phyloP scores from a whole-genome alignment of 2,888 invertebrate species.

The Eueremaeus valkanovi region DNA sequence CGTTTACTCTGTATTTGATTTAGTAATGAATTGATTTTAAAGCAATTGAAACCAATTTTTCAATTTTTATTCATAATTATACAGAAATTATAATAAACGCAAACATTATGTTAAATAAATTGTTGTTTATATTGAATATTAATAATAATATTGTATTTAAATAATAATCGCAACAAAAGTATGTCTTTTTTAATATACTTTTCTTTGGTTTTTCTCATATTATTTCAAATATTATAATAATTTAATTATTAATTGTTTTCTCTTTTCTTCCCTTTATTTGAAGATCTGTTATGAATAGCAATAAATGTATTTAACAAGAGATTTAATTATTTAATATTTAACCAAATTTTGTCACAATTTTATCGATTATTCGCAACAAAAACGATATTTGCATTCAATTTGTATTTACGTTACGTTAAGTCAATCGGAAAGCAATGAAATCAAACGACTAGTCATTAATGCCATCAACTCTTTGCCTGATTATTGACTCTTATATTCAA shows the following conservation, averaged over 20 bases:
- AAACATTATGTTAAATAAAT: too few species aligned
- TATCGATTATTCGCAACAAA: not conserved
- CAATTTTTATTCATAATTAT: too few species aligned
- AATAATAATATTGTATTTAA: not conserved
- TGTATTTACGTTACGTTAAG: not conserved
- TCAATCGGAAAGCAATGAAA: not conserved
- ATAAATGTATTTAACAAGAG: not conserved
- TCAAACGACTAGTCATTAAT: conserved; percentile 18
- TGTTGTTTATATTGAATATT: not conserved
- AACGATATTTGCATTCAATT: not conserved
- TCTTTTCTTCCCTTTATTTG: too few species aligned
- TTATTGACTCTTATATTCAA: not conserved
- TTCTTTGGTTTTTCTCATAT: not conserved
- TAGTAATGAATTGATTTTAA: too few species aligned
- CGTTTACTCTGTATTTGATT: too few species aligned
- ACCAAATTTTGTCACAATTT: too few species aligned
- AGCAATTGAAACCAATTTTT: not conserved
- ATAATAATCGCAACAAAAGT: not conserved
- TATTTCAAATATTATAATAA: too few species aligned
- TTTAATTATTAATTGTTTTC: too few species aligned
- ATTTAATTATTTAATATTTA: not conserved
- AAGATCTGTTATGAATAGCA: too few species aligned
- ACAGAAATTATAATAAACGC: too few species aligned
- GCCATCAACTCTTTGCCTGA: not conserved
- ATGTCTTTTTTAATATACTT: not conserved